Percentiles rank a stretch among this genome's conserved stretches.
phyloP scores from a whole-genome alignment of 2,797 vertebrate species.

The Mormyrus proboscirostris region DNA sequence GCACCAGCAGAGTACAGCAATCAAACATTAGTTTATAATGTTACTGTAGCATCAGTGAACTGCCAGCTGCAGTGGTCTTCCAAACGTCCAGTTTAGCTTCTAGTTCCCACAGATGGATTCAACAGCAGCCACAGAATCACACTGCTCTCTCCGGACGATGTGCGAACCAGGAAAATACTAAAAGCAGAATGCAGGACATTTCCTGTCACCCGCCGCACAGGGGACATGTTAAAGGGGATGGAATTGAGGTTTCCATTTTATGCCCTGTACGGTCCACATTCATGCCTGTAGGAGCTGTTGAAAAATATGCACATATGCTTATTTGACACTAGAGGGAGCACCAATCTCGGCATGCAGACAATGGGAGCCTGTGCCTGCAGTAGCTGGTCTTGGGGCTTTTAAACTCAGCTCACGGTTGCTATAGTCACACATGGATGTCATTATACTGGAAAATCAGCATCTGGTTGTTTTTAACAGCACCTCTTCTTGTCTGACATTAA shows the following conservation, averaged over 20 bases:
- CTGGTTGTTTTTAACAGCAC: background rate
- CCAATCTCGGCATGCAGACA: background rate
- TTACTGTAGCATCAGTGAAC: background rate
- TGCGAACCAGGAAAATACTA: background rate
- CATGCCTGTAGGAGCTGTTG: background rate
- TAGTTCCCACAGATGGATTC: background rate
- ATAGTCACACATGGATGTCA: background rate
- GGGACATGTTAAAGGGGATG: background rate
- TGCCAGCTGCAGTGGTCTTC: background rate
- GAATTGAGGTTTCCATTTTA: background rate
- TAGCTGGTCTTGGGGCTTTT: background rate
- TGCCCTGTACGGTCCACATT: background rate
- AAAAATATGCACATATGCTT: background rate
- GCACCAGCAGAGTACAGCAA: background rate
- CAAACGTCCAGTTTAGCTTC: background rate
- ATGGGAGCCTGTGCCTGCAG: background rate
- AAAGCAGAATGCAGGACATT: background rate
- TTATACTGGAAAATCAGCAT: conserved; percentile 1
- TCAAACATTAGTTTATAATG: background rate
- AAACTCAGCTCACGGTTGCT: background rate
- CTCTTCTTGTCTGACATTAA: background rate
- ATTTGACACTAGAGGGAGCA: conserved; percentile 12
- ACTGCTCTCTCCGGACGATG: background rate
- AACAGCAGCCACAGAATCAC: background rate
- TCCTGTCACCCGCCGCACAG: background rate